phyloP scores from a whole-genome alignment of 2,797 vertebrate genomes.

The Ctenopoma multispine region DNA sequence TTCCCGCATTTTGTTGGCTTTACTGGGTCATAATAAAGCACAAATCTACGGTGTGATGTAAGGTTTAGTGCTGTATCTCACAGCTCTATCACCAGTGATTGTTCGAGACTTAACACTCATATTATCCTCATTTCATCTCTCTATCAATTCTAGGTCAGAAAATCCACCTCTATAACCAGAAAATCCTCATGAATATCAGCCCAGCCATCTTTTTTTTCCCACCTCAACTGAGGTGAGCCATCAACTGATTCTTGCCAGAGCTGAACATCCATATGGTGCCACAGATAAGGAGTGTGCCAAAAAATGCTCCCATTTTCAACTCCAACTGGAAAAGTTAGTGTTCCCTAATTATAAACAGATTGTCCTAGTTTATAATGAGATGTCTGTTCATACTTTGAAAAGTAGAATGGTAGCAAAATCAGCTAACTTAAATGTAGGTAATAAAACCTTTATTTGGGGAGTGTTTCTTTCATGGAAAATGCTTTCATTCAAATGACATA shows the following conservation, averaged over 20 bases:
- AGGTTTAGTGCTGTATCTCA: background rate
- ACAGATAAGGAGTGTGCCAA: conserved; percentile 43
- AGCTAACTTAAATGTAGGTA: background rate
- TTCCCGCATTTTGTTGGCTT: background rate
- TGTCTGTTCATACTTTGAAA: conserved; percentile 1
- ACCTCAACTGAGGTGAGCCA: no score
- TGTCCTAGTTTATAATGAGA: conserved; percentile 31
- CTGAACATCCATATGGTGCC: conserved; percentile 39
- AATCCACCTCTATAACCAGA: conserved; percentile 5
- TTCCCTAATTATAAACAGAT: conserved; percentile 13
- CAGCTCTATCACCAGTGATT: conserved; percentile 10
- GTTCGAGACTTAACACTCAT: conserved; percentile 7
- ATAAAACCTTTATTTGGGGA: background rate
- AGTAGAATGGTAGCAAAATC: conserved; percentile 5
- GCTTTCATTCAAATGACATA: background rate
- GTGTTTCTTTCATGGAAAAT: background rate
- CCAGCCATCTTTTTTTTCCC: conserved; percentile 5
- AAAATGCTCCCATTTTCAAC: conserved; percentile 32
- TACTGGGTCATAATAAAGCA: background rate
- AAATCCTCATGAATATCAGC: conserved; percentile 33
- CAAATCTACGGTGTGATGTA: background rate
- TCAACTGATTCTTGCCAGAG: conserved; percentile 19
- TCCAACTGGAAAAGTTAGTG: conserved; percentile 7
- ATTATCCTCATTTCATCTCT: conserved; percentile 23
- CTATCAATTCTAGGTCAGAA: conserved; percentile 24